Evolutionary conservation across 1,140 invertebrate genomes (phyloP).

Genomic region (Bombyx mandarina): DNA sequence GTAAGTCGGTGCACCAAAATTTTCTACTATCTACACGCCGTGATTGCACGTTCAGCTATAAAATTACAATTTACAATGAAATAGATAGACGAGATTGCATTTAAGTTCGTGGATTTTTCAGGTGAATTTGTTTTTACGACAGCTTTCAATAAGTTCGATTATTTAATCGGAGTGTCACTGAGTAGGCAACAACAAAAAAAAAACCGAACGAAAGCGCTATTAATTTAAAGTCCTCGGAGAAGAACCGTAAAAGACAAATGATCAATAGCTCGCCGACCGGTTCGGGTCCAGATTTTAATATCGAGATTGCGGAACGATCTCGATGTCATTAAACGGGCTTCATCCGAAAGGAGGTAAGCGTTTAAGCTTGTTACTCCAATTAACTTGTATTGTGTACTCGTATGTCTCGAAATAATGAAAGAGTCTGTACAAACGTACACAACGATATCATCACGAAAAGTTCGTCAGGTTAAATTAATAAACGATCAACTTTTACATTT

Average conservation of each 20-base stretch:
- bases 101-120: too few relatives aligned
- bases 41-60: background rate
- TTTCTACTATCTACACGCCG: constrained; percentile 3
- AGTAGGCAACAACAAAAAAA: constrained; percentile 10
- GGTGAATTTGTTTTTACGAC: too few relatives aligned
- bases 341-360: constrained; percentile 17
- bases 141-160: too few relatives aligned
- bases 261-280: constrained; percentile 29
- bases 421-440: background rate
- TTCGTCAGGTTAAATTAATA: background rate
- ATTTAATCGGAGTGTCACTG: too few relatives aligned
- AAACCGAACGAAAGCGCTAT: constrained; percentile 32
- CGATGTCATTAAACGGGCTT: constrained; percentile 26
- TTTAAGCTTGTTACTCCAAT: constrained; percentile 18
- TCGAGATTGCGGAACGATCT: constrained; percentile 25
- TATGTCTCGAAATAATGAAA: background rate
- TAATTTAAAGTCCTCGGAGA: constrained; percentile 43
- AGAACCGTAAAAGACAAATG: constrained; percentile 48
- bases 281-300: constrained; percentile 30
- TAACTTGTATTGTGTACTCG: constrained; percentile 1
- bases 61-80: background rate
- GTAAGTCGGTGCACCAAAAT: constrained; percentile 8
- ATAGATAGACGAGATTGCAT: too few relatives aligned
- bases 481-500: background rate
- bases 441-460: background rate